phyloP scores from a whole-genome alignment of 2,113 vertebrate genomes.

The Saguinus midas region DNA sequence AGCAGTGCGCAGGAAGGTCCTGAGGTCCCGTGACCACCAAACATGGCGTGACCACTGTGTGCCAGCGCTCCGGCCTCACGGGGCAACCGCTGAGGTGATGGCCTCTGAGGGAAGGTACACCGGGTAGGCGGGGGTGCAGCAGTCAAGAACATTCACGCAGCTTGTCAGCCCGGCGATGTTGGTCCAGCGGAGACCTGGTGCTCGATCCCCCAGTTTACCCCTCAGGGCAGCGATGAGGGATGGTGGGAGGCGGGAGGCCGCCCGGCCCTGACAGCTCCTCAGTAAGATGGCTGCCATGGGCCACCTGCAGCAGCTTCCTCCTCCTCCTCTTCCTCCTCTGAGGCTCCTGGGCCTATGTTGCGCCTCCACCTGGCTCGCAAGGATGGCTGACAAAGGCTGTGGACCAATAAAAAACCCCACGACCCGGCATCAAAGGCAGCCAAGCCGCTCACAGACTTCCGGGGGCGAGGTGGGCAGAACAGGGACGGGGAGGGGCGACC shows the following conservation, averaged over 20 bases:
- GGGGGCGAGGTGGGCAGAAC: neutral
- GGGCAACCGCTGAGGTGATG: conserved; percentile 77
- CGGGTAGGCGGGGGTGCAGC: conserved; percentile 72
- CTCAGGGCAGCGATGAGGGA: neutral
- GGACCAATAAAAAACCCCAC: no score
- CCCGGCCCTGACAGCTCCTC: neutral
- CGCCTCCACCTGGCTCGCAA: neutral
- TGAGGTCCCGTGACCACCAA: conserved; percentile 66
- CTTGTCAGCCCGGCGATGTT: neutral
- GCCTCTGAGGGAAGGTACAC: conserved; percentile 72
- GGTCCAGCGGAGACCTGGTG: rapidly evolving
- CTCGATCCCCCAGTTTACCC: neutral
- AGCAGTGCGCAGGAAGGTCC: conserved; percentile 82
- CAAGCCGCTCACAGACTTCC: neutral
- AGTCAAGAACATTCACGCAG: conserved; percentile 70
- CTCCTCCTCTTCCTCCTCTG: neutral
- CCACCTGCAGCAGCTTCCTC: neutral
- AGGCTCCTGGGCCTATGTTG: neutral
- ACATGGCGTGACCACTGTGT: conserved; percentile 61
- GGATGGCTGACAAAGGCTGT: neutral
- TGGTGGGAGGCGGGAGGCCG: no score
- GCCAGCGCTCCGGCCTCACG: conserved; percentile 68
- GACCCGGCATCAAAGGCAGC: neutral
- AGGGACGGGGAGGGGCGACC: neutral
- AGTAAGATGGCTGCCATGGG: neutral